Conservation (phyloP, 2,888 invertebrate species). For the Acleris cristana region DNA sequence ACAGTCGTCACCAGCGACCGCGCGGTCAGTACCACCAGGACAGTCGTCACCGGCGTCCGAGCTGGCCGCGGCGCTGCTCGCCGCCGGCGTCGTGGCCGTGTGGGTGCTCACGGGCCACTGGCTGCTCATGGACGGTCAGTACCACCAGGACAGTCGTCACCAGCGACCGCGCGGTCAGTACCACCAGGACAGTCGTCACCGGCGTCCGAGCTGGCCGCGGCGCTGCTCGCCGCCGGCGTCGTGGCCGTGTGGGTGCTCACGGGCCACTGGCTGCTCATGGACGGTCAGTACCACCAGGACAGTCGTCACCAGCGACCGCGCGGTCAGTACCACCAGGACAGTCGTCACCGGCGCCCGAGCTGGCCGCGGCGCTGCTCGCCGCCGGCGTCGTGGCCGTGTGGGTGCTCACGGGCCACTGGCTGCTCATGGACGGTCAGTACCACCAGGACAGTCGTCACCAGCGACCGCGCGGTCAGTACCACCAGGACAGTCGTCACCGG, state of each 20-base stretch:
- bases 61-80: conserved; percentile 95
- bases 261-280: conserved; percentile 99
- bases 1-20: too few relatives aligned
- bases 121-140: conserved; percentile 96
- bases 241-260: conserved; percentile 99
- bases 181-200: too few relatives aligned
- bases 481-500: too few relatives aligned
- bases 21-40: conserved; percentile 74
- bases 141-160: too few relatives aligned
- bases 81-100: conserved; percentile 96
- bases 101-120: conserved; percentile 99
- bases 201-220: conserved; percentile 96
- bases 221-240: conserved; percentile 95
- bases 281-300: conserved; percentile 83
- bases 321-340: conserved; percentile 74
- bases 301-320: too few relatives aligned
- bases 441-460: too few relatives aligned
- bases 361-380: too few relatives aligned
- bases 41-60: conserved; percentile 86
- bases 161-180: conserved; percentile 74
- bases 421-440: too few relatives aligned
- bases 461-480: too few relatives aligned
- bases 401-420: too few relatives aligned
- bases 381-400: too few relatives aligned
- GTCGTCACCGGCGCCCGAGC: too few relatives aligned